Conservation (phyloP, 2,888 invertebrate genomes). For the Stenolophus ochropezus region DNA sequence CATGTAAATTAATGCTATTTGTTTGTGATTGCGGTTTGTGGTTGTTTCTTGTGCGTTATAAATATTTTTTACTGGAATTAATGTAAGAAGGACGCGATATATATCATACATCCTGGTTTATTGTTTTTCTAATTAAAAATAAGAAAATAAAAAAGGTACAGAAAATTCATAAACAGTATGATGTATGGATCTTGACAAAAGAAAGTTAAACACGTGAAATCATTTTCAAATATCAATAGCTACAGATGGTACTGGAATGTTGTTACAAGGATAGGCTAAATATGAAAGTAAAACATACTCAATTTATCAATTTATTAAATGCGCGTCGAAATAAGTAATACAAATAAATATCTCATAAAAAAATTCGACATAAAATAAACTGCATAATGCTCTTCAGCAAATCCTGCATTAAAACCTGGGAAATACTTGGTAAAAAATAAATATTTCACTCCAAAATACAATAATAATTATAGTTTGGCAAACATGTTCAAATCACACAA, state of each 20-base stretch:
- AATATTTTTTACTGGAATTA: not conserved
- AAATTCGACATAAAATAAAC: slow-evolving; percentile 4
- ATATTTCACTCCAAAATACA: slow-evolving; percentile 27
- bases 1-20: slow-evolving; percentile 28
- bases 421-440: slow-evolving; percentile 13
- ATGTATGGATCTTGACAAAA: not conserved
- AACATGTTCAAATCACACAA: slow-evolving; percentile 23
- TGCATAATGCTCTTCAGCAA: slow-evolving; percentile 3
- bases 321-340: slow-evolving; percentile 4
- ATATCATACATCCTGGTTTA: not conserved
- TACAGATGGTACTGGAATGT: not conserved
- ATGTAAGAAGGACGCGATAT: not conserved
- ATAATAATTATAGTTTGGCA: slow-evolving; percentile 37
- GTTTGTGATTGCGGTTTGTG: not conserved
- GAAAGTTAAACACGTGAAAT: not conserved
- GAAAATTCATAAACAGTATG: not conserved
- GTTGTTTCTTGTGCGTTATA: not conserved
- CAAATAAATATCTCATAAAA: slow-evolving; percentile 25
- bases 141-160: no score
- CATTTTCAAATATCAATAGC: not conserved
- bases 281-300: not conserved
- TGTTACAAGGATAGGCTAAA: not conserved
- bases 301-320: slow-evolving; percentile 3
- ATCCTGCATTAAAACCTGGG: not conserved
- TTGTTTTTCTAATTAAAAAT: not conserved